phyloP scores from a whole-genome alignment of 1,140 invertebrate genomes.

The Oreohelix idahoensis region DNA sequence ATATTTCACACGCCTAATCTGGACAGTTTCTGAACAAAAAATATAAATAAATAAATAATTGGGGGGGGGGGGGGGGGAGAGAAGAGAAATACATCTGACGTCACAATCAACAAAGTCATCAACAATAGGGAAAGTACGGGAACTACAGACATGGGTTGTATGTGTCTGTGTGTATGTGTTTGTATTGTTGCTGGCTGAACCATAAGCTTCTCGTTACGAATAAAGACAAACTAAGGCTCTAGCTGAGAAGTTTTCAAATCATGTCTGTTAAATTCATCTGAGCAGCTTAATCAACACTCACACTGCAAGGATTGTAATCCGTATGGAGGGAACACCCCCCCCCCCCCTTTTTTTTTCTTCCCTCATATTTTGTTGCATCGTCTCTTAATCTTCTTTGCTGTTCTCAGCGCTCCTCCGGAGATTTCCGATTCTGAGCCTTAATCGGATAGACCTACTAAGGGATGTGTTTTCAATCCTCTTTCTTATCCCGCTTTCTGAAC shows the following conservation, averaged over 20 bases:
- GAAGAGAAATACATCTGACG: no score
- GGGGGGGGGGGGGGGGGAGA: no score
- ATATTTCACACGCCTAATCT: no score
- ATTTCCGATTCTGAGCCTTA: constrained; percentile 20
- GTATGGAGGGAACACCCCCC: background rate
- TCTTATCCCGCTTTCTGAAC: constrained; percentile 7
- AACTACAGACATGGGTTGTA: no score
- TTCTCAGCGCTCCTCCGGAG: constrained; percentile 22
- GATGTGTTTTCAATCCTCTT: background rate
- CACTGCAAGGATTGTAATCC: constrained; percentile 3
- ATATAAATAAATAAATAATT: background rate
- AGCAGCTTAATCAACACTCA: background rate
- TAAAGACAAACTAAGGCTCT: no score
- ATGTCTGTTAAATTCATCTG: background rate
- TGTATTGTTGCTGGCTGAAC: no score
- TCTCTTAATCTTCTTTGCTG: constrained; percentile 17
- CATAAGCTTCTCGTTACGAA: no score
- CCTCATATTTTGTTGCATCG: background rate
- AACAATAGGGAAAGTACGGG: no score
- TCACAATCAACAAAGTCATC: no score
- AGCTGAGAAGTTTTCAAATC: background rate
- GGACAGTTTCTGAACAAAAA: no score
- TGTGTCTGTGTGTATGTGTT: no score
- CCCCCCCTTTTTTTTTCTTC: no score
- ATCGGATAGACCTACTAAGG: constrained; percentile 28